Evolutionary conservation across 2,113 vertebrate genomes (phyloP).

Genomic region (Deroptyus accipitrinus): DNA sequence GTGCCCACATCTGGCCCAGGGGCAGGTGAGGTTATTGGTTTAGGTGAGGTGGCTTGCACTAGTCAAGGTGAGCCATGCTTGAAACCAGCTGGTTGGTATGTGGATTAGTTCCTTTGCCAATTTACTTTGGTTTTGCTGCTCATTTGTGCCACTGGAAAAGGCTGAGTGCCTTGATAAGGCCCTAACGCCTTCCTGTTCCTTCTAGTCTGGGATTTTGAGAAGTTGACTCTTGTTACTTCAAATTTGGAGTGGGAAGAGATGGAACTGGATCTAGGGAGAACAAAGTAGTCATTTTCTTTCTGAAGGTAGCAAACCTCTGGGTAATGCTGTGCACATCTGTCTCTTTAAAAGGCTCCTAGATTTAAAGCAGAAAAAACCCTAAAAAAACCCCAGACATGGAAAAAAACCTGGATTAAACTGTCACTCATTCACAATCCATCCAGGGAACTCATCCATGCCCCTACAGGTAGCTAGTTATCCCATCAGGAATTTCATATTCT

Average conservation of each 20-base stretch:
- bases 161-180: background rate
- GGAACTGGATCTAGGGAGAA: background rate
- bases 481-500: constrained; percentile 70
- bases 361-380: background rate
- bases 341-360: background rate
- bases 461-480: constrained; percentile 73
- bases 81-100: background rate
- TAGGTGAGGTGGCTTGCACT: background rate
- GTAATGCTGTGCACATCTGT: background rate
- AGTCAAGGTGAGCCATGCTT: background rate
- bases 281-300: background rate
- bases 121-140: background rate
- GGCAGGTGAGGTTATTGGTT: background rate
- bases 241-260: background rate
- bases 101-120: background rate
- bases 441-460: constrained; percentile 59
- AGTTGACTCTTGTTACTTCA: background rate
- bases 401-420: constrained; percentile 68
- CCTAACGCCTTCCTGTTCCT: background rate
- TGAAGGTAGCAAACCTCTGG: background rate
- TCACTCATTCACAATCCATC: constrained; percentile 69
- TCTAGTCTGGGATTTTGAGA: background rate
- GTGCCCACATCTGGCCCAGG: background rate
- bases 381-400: background rate
- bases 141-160: background rate